phyloP scores from a whole-genome alignment of 2,113 vertebrate species.

The Mirza zaza region DNA sequence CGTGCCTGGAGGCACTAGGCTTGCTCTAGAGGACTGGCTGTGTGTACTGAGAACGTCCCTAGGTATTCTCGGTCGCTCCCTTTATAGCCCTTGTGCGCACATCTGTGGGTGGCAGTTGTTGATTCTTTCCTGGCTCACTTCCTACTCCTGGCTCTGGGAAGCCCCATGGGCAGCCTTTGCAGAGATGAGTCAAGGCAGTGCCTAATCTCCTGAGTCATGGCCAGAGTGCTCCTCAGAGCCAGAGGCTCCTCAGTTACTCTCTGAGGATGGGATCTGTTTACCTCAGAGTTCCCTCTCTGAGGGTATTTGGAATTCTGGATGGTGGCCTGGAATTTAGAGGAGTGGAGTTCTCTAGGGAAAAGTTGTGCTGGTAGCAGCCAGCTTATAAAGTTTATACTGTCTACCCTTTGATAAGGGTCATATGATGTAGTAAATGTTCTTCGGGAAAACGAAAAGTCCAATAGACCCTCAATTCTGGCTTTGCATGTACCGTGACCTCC shows the following conservation, averaged over 20 bases:
- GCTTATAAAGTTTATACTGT: constrained; percentile 63
- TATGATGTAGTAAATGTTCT: constrained; percentile 53
- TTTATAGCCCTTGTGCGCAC: not conserved
- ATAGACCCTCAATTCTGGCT: not conserved
- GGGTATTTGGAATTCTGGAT: constrained; percentile 66
- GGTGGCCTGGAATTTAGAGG: constrained; percentile 55
- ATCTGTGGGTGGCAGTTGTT: not conserved
- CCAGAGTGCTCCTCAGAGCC: not conserved
- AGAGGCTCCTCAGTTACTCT: constrained; percentile 31
- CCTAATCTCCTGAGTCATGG: constrained; percentile 30
- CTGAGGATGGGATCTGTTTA: constrained; percentile 47
- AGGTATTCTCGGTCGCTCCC: not conserved
- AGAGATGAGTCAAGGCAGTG: not conserved
- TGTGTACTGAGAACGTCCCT: not conserved
- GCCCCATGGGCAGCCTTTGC: not conserved
- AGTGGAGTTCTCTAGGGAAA: constrained; percentile 66
- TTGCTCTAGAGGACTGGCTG: not conserved
- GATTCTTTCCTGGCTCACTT: constrained; percentile 4
- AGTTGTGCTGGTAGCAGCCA: constrained; percentile 36
- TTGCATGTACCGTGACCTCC: not conserved
- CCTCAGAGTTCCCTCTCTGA: constrained; percentile 42
- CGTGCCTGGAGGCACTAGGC: not conserved
- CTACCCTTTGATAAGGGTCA: constrained; percentile 64
- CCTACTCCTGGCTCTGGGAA: not conserved
- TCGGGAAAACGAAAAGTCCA: constrained; percentile 58